Evolutionary conservation across 2,797 vertebrate species (phyloP), one percentile per base, ranked within the genome.

Genomic region (Scomberomorus guttatus): DNA sequence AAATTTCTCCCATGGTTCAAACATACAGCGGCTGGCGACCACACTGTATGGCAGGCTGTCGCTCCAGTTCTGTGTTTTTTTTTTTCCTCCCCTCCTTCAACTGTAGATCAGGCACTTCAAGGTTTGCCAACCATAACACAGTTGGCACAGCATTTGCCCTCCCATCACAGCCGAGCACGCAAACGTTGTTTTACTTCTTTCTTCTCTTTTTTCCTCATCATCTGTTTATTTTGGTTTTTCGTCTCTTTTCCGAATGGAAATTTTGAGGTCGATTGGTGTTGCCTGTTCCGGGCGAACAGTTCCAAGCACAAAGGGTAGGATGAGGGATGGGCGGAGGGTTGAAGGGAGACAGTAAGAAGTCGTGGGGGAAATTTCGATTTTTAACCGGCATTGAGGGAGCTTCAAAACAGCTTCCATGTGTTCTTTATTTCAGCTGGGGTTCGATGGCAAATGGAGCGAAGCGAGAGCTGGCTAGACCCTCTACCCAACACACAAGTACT

Each of bases 231-330:
- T 94, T 87, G 87, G 84, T 42, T 93, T 90, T 88, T 89, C 86
- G 82, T 90, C 90, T 90, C 81, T 93, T 91, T 94, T 90, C 93
- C 87, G 80, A 95, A 95, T 95, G 94, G 94, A 95, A 94, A 95
- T 92, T 91, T 95, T 92, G 88, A 95, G 94, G 94, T 94, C 82
- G 76, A 92, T 88, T 93, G 89, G 89, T 92, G 90, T 89, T 90
- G 91, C 93, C 84, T 91, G 93, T 93, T 95, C 91, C 82, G 91
- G 92, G 85, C 82, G 67, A 94, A 91, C 88, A 83, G 87, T 81
- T 94, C 80, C 88, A 90, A 87, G 89, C 80, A 91, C 89, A 92
- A 89, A 83, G 82, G 71, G 62, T 69, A 69, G 73, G 37, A 80
- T 82, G 87, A 87, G 74, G 81, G 79, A 88, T 85, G 77, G 81